Percentiles rank a stretch among this genome's conserved stretches.
Conservation (phyloP, 1,140 invertebrate species). For the Archivesica marissinica region DNA sequence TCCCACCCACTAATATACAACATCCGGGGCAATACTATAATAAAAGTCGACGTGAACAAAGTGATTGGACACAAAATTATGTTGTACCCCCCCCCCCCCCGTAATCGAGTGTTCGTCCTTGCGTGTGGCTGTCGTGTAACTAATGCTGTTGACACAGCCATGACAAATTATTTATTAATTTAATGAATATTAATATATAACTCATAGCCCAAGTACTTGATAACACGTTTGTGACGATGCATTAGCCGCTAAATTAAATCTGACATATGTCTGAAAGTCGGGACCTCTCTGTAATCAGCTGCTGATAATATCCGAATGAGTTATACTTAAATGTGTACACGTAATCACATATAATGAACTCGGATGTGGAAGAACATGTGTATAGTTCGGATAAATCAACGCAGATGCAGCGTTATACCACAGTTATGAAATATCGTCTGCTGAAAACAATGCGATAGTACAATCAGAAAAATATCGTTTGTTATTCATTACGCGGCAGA, state of each 20-base stretch:
- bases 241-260: not conserved
- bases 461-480: slow-evolving; percentile 31
- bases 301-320: not conserved
- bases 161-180: no score
- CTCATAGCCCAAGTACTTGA: no score
- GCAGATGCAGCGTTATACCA: slow-evolving; percentile 17
- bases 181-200: no score
- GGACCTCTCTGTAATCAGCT: not conserved
- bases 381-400: slow-evolving; percentile 8
- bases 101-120: no score
- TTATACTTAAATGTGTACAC: not conserved
- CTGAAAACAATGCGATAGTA: slow-evolving; percentile 22
- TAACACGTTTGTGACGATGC: not conserved
- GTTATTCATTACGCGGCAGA: slow-evolving; percentile 30
- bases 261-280: not conserved
- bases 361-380: slow-evolving; percentile 2
- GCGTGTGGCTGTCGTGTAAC: no score
- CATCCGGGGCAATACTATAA: no score
- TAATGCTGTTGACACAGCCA: no score
- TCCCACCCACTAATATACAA: no score
- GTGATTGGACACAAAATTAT: no score
- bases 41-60: no score
- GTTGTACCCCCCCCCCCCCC: no score
- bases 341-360: not conserved
- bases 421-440: slow-evolving; percentile 40